A percentile compares a stretch with the other conserved stretches of the same genome.
phyloP scores from a whole-genome alignment of 2,113 vertebrate genomes.

The Irena cyanogastra region DNA sequence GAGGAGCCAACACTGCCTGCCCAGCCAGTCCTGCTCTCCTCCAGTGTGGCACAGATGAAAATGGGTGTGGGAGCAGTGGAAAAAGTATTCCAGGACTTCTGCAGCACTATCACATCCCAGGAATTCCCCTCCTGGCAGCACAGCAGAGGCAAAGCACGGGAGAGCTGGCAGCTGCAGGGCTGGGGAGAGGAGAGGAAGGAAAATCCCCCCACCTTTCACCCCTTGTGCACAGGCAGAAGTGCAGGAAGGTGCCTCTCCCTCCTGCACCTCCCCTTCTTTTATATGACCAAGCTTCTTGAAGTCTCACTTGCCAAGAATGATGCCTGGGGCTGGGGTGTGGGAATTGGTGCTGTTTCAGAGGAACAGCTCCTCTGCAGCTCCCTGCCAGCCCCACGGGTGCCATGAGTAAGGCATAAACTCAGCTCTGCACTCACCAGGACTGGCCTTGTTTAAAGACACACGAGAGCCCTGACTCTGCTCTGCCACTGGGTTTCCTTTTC shows the following conservation, averaged over 20 bases:
- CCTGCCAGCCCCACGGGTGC: slow-evolving; percentile 53
- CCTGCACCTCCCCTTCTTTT: slow-evolving; percentile 37
- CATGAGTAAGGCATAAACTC: slow-evolving; percentile 49
- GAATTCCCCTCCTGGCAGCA: neutral
- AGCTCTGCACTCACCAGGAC: slow-evolving; percentile 48
- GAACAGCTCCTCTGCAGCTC: slow-evolving; percentile 56
- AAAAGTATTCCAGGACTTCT: neutral
- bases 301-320: slow-evolving; percentile 69
- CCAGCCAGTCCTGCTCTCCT: slow-evolving; percentile 1
- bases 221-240: neutral
- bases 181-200: neutral
- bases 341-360: slow-evolving; percentile 32
- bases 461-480: neutral
- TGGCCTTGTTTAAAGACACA: slow-evolving; percentile 26
- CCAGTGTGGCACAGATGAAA: neutral
- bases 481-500: neutral
- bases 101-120: neutral
- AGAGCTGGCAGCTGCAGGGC: neutral
- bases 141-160: neutral
- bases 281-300: slow-evolving; percentile 37
- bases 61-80: neutral
- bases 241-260: slow-evolving; percentile 22
- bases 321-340: slow-evolving; percentile 65
- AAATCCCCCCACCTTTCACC: neutral
- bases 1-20: neutral